Evolutionary conservation across 2,113 vertebrate species (phyloP).

Genomic region (Tragelaphus imberbis): DNA sequence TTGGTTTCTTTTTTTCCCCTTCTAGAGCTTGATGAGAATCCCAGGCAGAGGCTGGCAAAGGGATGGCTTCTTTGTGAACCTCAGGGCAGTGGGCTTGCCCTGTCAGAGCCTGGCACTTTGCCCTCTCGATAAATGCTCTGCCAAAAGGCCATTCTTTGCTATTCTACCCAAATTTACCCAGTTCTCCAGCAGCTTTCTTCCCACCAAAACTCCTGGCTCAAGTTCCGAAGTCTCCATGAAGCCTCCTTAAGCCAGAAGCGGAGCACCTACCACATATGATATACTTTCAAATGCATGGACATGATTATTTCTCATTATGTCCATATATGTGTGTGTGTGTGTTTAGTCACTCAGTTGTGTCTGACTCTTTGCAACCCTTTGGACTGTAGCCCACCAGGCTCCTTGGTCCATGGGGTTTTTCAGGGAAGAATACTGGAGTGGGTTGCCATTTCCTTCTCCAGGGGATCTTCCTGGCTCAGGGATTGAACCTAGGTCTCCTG

Average conservation of each 20-base stretch:
- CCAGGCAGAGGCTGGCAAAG: constrained; percentile 45
- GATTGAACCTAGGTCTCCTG: neutral
- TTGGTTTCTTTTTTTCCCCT: constrained; percentile 56
- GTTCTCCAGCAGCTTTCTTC: constrained; percentile 38
- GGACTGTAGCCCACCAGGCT: neutral
- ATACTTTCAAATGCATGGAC: neutral
- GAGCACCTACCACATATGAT: neutral
- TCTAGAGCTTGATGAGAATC: constrained; percentile 73
- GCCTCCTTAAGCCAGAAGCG: neutral
- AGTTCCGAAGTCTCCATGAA: constrained; percentile 6
- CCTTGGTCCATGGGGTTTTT: neutral
- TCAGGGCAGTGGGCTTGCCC: neutral
- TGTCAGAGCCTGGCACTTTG: neutral
- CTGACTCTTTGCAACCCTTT: neutral
- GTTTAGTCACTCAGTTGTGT: neutral
- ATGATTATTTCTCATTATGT: neutral
- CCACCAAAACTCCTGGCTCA: neutral
- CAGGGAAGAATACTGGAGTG: neutral
- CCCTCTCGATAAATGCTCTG: neutral
- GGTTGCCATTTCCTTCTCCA: neutral
- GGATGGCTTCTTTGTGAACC: neutral
- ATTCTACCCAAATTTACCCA: neutral
- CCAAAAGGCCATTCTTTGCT: constrained; percentile 27
- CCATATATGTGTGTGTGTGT: neutral
- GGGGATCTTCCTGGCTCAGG: neutral